These are phyloP conservation scores for Drosophila ercepeae DNA, from an alignment of 1,140 invertebrate species.

Conservation along the genomic window DNA sequence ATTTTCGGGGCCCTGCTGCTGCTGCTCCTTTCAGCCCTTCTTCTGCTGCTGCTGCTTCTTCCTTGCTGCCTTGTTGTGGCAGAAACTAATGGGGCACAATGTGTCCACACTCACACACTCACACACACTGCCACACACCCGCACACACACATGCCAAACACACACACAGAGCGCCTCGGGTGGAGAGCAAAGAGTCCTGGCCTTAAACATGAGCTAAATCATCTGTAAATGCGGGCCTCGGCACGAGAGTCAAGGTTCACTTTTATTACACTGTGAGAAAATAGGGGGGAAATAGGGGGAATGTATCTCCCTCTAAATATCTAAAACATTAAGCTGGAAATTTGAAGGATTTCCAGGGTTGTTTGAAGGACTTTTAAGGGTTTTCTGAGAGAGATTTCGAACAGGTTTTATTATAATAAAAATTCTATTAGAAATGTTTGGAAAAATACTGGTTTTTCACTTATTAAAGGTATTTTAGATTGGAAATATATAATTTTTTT, in stretches of 20 bases:
- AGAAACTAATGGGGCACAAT: conserved; percentile 80
- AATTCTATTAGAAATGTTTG: no score
- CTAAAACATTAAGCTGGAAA: no score
- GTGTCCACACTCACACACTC: conserved; percentile 65
- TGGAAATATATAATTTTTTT: no score
- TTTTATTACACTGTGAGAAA: conserved; percentile 18
- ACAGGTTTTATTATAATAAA: no score
- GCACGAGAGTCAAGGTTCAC: conserved; percentile 6
- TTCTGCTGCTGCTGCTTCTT: conserved; percentile 5
- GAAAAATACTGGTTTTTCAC: no score
- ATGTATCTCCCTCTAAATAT: no score
- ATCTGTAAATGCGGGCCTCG: conserved; percentile 79
- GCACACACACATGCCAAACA: conserved; percentile 11
- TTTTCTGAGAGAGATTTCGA: no score
- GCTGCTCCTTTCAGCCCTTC: conserved; percentile 30
- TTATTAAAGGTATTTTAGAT: no score
- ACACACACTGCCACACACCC: background rate
- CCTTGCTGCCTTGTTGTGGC: conserved; percentile 44
- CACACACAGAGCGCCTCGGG: conserved; percentile 22
- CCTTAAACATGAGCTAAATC: conserved; percentile 82
- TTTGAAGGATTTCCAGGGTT: no score
- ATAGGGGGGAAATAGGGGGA: background rate
- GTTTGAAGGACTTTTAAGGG: no score
- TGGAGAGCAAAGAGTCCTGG: conserved; percentile 50
- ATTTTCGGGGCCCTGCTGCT: conserved; percentile 42